These are phyloP conservation scores for Dryadula phaetusa DNA, from an alignment of 2,888 invertebrate genomes.

Conservation along the genomic window DNA sequence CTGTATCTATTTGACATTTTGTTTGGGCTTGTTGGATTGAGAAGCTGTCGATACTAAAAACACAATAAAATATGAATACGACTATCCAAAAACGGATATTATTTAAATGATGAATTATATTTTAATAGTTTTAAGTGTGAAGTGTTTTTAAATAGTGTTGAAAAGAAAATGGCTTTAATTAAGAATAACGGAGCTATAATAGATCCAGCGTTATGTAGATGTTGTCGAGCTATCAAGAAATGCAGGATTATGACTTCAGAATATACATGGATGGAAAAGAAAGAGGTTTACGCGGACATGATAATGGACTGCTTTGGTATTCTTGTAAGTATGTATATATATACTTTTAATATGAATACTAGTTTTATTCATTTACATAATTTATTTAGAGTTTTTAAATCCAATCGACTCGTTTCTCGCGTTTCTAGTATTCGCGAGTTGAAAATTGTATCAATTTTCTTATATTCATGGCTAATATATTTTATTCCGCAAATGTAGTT, in stretches of 20 bases:
- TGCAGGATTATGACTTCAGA: conserved; percentile 74
- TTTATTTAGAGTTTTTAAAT: neutral
- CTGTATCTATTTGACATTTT: conserved; percentile 25
- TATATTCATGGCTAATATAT: no score
- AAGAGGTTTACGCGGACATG: conserved; percentile 77
- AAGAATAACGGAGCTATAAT: conserved; percentile 73
- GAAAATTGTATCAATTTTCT: neutral
- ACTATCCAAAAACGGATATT: conserved; percentile 8
- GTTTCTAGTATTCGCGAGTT: no score
- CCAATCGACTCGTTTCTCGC: no score
- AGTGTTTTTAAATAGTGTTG: conserved; percentile 17
- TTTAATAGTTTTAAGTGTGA: conserved; percentile 31
- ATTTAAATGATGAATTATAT: conserved; percentile 26
- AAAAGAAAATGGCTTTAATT: conserved; percentile 61
- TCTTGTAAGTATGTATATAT: conserved; percentile 63
- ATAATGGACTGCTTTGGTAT: conserved; percentile 79
- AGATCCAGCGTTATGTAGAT: conserved; percentile 77
- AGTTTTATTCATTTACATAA: neutral
- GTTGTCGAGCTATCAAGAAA: conserved; percentile 78
- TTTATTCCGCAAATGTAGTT: no score
- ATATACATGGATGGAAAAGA: conserved; percentile 76
- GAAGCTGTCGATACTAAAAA: conserved; percentile 33
- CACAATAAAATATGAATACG: conserved; percentile 25
- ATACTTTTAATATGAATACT: neutral
- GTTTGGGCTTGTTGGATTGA: conserved; percentile 24